Evolutionary conservation across 2,113 vertebrate genomes (phyloP).

Genomic region (Polypterus senegalus): DNA sequence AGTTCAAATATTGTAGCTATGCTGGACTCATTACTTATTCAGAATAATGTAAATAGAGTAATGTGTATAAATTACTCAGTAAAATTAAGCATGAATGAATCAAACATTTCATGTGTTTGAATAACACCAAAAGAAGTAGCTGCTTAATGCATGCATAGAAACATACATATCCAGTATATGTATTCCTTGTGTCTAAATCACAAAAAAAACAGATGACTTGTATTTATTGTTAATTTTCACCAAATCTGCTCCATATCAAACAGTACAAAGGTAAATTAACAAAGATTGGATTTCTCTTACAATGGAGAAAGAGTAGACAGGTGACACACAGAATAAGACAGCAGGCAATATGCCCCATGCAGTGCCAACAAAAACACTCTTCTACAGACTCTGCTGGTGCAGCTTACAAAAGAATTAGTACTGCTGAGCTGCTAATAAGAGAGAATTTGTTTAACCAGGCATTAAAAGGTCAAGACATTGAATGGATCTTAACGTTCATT

Average conservation of each 20-base stretch:
- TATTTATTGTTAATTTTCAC: not conserved
- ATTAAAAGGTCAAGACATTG: constrained; percentile 45
- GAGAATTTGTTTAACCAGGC: constrained; percentile 43
- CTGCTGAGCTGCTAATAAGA: constrained; percentile 47
- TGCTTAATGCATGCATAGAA: no score
- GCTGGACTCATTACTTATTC: no score
- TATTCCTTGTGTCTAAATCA: no score
- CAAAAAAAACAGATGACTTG: no score
- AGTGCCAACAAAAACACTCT: constrained; percentile 1
- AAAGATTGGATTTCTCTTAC: not conserved
- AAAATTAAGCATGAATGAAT: no score
- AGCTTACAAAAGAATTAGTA: constrained; percentile 51
- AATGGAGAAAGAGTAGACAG: constrained; percentile 3
- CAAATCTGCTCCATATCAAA: not conserved
- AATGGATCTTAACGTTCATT: not conserved
- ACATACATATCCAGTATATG: no score
- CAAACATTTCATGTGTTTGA: no score
- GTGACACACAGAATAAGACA: not conserved
- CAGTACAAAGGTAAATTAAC: constrained; percentile 5
- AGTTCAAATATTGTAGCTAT: no score
- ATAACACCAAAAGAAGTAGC: no score
- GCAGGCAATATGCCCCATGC: not conserved
- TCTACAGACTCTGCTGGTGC: constrained; percentile 20
- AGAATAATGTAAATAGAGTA: no score
- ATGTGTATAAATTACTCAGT: no score